Base-by-base conservation (phyloP, 2,797 vertebrate species). In the Botia kubotai region DNA sequence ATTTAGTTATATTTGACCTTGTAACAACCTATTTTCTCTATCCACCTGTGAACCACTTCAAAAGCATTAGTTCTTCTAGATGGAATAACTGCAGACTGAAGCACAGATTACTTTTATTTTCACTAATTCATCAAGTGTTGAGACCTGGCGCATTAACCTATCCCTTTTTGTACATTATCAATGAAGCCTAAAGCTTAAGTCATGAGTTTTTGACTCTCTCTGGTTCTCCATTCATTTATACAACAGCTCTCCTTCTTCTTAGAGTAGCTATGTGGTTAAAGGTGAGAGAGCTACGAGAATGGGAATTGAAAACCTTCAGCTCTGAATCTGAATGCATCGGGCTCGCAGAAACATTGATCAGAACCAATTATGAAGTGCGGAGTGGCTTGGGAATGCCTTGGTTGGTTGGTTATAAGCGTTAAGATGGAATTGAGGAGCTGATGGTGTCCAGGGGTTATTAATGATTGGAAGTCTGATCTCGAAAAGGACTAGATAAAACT, bases 391-490 rank as follows among this genome's bases (percentile, higher is more conserved):
- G 19, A 80, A 72, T 46, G 71, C 53, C 46, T 26, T 48, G 23
- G 58, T 75, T 82, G 82, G 84, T 46, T 79, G 84, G 77, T 82
- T 87, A 87, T 89, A 33, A 14, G 29, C 14, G 23, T 33, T 29
- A 26, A 65, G 23, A 80, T 55, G 50, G 60, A 63, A 62, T 4
- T 33, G 29, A 3, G 71, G 43, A 36, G 29, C 71, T 72, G 71
- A 82, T 83, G 83, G 83, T 87, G 73, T 57, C 81, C 17, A 48
- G 77, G 86, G 83, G 86, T 88, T 90, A 90, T 90, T 88, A 90
- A 90, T 91, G 86, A 85, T 87, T 79, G 84, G 87, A 88, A 85
- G 91, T 88, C 82, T 88, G 91, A 92, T 87, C 82, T 90, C 57
- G 0, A 76, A 80, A 91, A 89, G 86, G 84, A 86, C 80, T 26